Percentiles rank a stretch among this genome's conserved stretches.
phyloP scores from a whole-genome alignment of 2,797 vertebrate species.

The Brachyrhaphis roseni region DNA sequence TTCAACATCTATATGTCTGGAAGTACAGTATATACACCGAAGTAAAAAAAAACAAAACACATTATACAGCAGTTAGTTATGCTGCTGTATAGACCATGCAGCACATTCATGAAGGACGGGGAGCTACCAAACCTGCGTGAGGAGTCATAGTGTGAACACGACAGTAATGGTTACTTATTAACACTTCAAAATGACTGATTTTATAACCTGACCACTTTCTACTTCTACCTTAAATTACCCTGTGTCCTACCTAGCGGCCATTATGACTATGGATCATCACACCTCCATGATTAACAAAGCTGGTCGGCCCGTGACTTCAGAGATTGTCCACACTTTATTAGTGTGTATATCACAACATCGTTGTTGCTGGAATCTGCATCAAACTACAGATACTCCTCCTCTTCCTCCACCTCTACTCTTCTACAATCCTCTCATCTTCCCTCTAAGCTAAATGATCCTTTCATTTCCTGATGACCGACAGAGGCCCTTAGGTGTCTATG shows the following conservation, averaged over 20 bases:
- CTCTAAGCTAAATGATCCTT: conserved; percentile 91
- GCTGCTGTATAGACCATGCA: not conserved
- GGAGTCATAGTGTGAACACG: not conserved
- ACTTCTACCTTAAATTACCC: not conserved
- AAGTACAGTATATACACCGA: not conserved
- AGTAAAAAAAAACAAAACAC: not conserved
- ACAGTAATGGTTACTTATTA: not conserved
- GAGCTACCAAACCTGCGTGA: not conserved
- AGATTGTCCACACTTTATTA: not conserved
- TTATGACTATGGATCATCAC: not conserved
- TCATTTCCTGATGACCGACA: conserved; percentile 91
- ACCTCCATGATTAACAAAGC: not conserved
- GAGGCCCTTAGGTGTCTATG: conserved; percentile 85
- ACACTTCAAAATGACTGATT: not conserved
- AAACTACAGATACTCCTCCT: conserved; percentile 53
- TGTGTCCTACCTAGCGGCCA: not conserved
- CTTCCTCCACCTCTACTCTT: conserved; percentile 59
- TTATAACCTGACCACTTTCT: not conserved
- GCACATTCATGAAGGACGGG: not conserved
- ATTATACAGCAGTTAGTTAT: not conserved
- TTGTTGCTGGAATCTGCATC: conserved; percentile 52
- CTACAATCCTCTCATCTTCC: conserved; percentile 71
- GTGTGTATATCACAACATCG: conserved; percentile 53
- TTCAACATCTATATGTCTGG: not conserved
- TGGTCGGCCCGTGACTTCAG: not conserved